Conservation (phyloP, 2,797 vertebrate species). For the Fistularia commersonii region DNA sequence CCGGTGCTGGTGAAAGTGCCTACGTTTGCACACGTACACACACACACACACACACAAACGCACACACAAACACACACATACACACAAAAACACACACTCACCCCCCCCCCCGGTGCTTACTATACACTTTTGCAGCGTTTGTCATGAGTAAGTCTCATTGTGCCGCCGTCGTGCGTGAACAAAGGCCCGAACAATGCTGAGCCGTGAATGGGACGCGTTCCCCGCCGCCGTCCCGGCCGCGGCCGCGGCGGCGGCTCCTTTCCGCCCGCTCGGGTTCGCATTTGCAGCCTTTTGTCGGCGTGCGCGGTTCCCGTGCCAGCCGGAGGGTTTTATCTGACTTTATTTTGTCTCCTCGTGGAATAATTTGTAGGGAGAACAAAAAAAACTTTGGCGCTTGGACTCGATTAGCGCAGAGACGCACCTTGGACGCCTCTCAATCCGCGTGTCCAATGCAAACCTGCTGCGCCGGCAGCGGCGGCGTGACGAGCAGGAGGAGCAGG, state of each 20-base stretch:
- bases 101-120: constrained; percentile 47
- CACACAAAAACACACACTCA: no score
- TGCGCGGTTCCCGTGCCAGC: constrained; percentile 52
- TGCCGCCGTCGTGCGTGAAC: constrained; percentile 40
- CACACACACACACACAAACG: no score
- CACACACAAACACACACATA: no score
- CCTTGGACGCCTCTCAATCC: constrained; percentile 24
- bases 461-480: no score
- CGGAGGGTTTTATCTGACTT: constrained; percentile 61
- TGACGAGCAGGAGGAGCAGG: no score
- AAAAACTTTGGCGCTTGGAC: constrained; percentile 71
- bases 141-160: constrained; percentile 54
- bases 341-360: constrained; percentile 63
- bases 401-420: constrained; percentile 66
- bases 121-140: constrained; percentile 45
- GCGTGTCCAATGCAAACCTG: constrained; percentile 37
- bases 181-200: constrained; percentile 56
- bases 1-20: no score
- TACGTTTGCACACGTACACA: constrained; percentile 43
- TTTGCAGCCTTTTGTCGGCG: constrained; percentile 52
- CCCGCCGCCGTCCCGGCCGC: no score
- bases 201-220: constrained; percentile 26
- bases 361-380: constrained; percentile 67
- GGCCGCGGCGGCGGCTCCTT: constrained; percentile 41
- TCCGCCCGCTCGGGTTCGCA: constrained; percentile 44